Evolutionary conservation across 2,797 vertebrate species (phyloP).

Genomic region (Sus cebifrons): DNA sequence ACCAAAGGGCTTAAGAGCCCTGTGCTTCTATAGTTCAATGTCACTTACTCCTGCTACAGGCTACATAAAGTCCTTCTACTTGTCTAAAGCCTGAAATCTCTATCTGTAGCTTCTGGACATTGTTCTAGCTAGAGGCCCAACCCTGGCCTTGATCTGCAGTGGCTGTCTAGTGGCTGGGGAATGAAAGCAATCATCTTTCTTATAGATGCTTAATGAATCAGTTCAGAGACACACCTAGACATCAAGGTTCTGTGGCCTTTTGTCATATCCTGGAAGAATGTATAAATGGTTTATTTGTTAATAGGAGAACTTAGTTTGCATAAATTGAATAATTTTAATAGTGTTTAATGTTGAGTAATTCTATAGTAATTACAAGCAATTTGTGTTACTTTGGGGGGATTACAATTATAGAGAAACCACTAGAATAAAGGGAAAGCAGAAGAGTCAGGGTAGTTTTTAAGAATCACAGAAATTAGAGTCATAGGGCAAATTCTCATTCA

Average conservation of each 20-base stretch:
- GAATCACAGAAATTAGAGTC: slow-evolving; percentile 24
- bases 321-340: neutral
- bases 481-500: neutral
- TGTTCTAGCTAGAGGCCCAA: neutral
- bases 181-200: neutral
- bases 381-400: neutral
- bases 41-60: neutral
- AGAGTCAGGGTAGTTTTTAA: neutral
- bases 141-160: neutral
- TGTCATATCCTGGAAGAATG: neutral
- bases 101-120: neutral
- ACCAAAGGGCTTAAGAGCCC: neutral
- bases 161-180: neutral
- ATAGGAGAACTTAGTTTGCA: neutral
- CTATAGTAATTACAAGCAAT: neutral
- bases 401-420: neutral
- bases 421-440: neutral
- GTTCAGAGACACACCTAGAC: neutral
- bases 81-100: neutral
- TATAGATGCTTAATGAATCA: neutral
- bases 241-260: neutral
- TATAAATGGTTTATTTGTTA: neutral
- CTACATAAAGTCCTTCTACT: neutral
- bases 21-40: neutral
- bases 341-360: neutral